Conservation (phyloP, 2,797 vertebrate genomes). For the Trematomus bernacchii region DNA sequence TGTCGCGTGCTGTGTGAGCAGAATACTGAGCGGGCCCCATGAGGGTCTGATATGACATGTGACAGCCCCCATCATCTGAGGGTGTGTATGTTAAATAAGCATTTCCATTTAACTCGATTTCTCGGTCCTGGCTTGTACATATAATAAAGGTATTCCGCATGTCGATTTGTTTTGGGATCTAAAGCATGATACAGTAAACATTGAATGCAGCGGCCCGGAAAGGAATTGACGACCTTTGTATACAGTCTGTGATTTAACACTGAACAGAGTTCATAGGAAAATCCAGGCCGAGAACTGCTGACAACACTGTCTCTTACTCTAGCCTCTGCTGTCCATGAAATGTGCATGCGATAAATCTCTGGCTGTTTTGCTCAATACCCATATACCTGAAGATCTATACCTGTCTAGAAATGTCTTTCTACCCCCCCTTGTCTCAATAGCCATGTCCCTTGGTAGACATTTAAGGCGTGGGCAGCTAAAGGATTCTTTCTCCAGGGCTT, state of each 20-base stretch:
- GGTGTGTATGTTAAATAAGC: constrained; percentile 61
- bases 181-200: constrained; percentile 63
- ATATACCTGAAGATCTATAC: constrained; percentile 82
- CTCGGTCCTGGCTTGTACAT: constrained; percentile 24
- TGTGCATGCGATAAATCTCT: constrained; percentile 77
- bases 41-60: constrained; percentile 54
- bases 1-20: constrained; percentile 53
- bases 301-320: constrained; percentile 72
- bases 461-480: constrained; percentile 82
- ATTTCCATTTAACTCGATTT: constrained; percentile 54
- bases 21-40: constrained; percentile 57
- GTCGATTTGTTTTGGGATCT: constrained; percentile 63
- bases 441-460: constrained; percentile 79
- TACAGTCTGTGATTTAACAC: constrained; percentile 70
- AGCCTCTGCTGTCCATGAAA: constrained; percentile 68
- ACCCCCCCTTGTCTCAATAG: constrained; percentile 64
- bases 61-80: constrained; percentile 57
- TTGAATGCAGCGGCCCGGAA: constrained; percentile 34
- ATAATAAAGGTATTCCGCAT: constrained; percentile 54
- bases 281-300: constrained; percentile 76
- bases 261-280: constrained; percentile 62
- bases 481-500: constrained; percentile 77
- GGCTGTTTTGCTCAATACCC: constrained; percentile 79
- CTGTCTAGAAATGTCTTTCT: constrained; percentile 77
- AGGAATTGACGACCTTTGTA: constrained; percentile 61